phyloP scores from a whole-genome alignment of 2,888 invertebrate species.

The Dasysyrphus albostriatus region DNA sequence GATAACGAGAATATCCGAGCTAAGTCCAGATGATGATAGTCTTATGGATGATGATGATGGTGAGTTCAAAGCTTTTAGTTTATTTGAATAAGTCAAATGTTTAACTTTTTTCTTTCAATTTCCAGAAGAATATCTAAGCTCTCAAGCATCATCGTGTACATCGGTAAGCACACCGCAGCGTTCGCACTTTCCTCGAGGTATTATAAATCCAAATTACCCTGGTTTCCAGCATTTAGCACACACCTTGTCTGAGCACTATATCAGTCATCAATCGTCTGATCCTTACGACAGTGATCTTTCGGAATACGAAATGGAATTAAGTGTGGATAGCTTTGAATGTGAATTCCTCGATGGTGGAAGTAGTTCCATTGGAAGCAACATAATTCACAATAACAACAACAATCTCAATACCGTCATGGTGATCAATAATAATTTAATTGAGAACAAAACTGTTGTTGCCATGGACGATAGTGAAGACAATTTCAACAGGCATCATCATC shows the following conservation, averaged over 20 bases:
- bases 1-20: slow-evolving; percentile 60
- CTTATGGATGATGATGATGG: slow-evolving; percentile 73
- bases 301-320: slow-evolving; percentile 81
- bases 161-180: slow-evolving; percentile 78
- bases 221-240: slow-evolving; percentile 93
- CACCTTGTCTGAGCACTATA: slow-evolving; percentile 85
- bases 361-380: slow-evolving; percentile 41
- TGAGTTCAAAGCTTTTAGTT: not conserved
- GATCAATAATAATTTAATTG: slow-evolving; percentile 59
- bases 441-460: slow-evolving; percentile 58
- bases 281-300: slow-evolving; percentile 82
- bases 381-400: slow-evolving; percentile 65
- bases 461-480: slow-evolving; percentile 60
- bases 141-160: slow-evolving; percentile 71
- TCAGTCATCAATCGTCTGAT: slow-evolving; percentile 82
- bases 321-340: slow-evolving; percentile 79
- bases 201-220: slow-evolving; percentile 93
- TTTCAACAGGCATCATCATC: slow-evolving; percentile 22
- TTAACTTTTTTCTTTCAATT: not conserved
- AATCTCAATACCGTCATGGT: slow-evolving; percentile 70
- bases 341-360: slow-evolving; percentile 56
- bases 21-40: slow-evolving; percentile 65
- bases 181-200: slow-evolving; percentile 86
- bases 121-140: slow-evolving; percentile 67
- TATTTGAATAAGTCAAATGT: not conserved